A percentile compares a stretch with the other conserved stretches of the same genome.
Evolutionary conservation across 2,888 invertebrate species (phyloP).

Genomic region (Trichogramma evanescens): DNA sequence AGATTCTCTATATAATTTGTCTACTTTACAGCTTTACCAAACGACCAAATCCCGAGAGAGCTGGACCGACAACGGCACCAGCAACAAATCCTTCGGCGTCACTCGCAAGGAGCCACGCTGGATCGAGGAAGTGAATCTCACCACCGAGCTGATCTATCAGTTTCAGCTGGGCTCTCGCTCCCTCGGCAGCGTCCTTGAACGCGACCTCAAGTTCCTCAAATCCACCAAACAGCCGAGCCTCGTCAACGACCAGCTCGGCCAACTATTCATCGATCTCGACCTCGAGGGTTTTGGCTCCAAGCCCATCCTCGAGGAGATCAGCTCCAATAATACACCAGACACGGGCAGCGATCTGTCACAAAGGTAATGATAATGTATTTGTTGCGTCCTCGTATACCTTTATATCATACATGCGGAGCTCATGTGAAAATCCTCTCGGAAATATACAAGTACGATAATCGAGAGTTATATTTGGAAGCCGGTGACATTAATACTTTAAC

Average conservation of each 20-base stretch:
- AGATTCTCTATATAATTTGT: too few relatives aligned
- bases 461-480: too few relatives aligned
- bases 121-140: conserved; percentile 60
- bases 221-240: conserved; percentile 56
- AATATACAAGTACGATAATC: too few relatives aligned
- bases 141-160: conserved; percentile 62
- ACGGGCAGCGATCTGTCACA: conserved; percentile 30
- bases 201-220: conserved; percentile 55
- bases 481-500: too few relatives aligned
- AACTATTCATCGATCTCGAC: conserved; percentile 63
- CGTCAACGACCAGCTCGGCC: conserved; percentile 67
- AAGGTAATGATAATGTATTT: conserved; percentile 3
- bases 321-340: conserved; percentile 53
- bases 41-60: too few relatives aligned
- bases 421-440: too few relatives aligned
- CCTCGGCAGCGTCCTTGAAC: conserved; percentile 56
- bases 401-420: too few relatives aligned
- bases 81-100: conserved; percentile 15
- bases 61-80: too few relatives aligned
- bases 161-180: conserved; percentile 58
- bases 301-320: conserved; percentile 58
- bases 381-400: too few relatives aligned
- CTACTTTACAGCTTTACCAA: too few relatives aligned
- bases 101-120: conserved; percentile 56
- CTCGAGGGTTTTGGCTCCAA: conserved; percentile 54